These are phyloP conservation scores for Discoglossus pictus DNA, from an alignment of 2,797 vertebrate species.

Conservation along the genomic window DNA sequence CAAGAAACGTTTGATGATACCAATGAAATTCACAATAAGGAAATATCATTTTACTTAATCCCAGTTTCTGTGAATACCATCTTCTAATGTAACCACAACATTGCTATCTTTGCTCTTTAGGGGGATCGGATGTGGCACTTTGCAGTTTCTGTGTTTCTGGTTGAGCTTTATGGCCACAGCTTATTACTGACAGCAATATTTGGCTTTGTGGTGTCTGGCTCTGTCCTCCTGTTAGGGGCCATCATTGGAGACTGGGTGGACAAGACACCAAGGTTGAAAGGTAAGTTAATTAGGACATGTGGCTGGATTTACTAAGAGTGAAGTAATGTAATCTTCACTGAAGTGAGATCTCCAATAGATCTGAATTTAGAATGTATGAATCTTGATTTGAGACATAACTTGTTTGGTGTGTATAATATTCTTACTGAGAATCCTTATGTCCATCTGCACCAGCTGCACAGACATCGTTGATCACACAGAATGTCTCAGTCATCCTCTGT, in stretches of 20 bases:
- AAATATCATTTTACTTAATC: no score
- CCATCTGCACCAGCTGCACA: constrained; percentile 81
- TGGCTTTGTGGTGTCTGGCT: constrained; percentile 91
- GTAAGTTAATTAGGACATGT: constrained; percentile 62
- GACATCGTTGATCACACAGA: constrained; percentile 92
- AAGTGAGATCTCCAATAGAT: no score
- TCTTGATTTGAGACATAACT: no score
- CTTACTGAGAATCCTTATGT: constrained; percentile 30
- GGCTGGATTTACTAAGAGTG: no score
- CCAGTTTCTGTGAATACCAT: no score
- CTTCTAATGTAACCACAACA: no score
- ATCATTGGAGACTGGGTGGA: constrained; percentile 98
- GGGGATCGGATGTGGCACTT: constrained; percentile 99
- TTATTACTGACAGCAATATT: constrained; percentile 93
- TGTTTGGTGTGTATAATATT: neutral
- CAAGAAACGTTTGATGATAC: no score
- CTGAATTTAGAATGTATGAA: no score
- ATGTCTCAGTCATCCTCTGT: constrained; percentile 88
- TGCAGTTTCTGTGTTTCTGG: constrained; percentile 94
- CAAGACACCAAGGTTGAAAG: constrained; percentile 91
- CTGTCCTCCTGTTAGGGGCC: constrained; percentile 90
- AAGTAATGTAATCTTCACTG: no score
- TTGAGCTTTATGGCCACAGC: constrained; percentile 95
- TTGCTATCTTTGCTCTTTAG: no score
- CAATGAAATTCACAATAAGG: no score